Percentiles rank a stretch among this genome's conserved stretches.
Conservation (phyloP, 2,888 invertebrate genomes). For the Lacanobia wlatinum region DNA sequence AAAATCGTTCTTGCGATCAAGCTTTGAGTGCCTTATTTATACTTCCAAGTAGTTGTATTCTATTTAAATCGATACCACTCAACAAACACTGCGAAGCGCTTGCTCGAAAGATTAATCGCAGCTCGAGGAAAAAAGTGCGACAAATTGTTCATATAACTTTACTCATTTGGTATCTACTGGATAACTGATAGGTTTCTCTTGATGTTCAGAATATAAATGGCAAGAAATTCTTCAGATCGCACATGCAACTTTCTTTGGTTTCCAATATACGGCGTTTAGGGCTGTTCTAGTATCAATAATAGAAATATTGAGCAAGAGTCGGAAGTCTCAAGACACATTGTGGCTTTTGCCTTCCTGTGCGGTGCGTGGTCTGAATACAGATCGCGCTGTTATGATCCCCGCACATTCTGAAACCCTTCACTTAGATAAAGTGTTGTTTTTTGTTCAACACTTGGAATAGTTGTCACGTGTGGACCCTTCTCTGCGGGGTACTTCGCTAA, state of each 20-base stretch:
- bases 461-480: slow-evolving; percentile 73
- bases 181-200: slow-evolving; percentile 46
- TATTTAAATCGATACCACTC: slow-evolving; percentile 59
- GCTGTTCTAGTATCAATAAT: slow-evolving; percentile 78
- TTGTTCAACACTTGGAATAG: slow-evolving; percentile 75
- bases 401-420: slow-evolving; percentile 77
- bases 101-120: slow-evolving; percentile 46
- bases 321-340: slow-evolving; percentile 85
- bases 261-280: slow-evolving; percentile 70
- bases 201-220: slow-evolving; percentile 54
- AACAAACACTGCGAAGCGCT: slow-evolving; percentile 43
- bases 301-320: slow-evolving; percentile 84
- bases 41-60: slow-evolving; percentile 54
- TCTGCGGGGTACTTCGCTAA: slow-evolving; percentile 59
- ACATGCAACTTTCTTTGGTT: slow-evolving; percentile 56
- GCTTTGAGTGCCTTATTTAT: slow-evolving; percentile 65
- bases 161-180: slow-evolving; percentile 53
- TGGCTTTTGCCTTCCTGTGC: slow-evolving; percentile 85
- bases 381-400: slow-evolving; percentile 76
- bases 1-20: slow-evolving; percentile 69
- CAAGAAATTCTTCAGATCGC: slow-evolving; percentile 33
- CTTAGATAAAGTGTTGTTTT: slow-evolving; percentile 79
- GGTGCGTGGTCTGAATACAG: slow-evolving; percentile 81
- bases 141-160: slow-evolving; percentile 54
- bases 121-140: slow-evolving; percentile 51